Percentiles rank a stretch among this genome's conserved stretches.
Conservation (phyloP, 37 sponge, comb jelly and placozoan species). For the Hormiphora californensis region DNA sequence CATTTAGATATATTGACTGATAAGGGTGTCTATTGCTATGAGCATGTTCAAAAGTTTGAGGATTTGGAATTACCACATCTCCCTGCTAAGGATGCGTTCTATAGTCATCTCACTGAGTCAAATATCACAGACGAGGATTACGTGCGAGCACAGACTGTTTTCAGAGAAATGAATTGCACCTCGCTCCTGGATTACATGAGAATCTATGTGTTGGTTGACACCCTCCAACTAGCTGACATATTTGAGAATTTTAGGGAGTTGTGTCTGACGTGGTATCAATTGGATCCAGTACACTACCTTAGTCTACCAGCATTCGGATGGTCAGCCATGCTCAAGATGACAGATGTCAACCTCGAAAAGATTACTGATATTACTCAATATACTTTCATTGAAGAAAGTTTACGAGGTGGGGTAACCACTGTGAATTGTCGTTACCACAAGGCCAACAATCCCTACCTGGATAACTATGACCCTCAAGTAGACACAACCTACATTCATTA, state of each 20-base stretch:
- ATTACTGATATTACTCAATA: not conserved
- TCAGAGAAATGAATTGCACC: not conserved
- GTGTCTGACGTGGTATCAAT: not conserved
- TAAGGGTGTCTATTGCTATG: conserved; percentile 47
- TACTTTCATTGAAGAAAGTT: not conserved
- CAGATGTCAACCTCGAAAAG: not conserved
- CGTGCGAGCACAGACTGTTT: not conserved
- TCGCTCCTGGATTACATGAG: not conserved
- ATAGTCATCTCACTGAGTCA: not conserved
- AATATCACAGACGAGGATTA: conserved; percentile 33
- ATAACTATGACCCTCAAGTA: not conserved
- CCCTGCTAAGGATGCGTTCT: conserved; percentile 36
- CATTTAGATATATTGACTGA: not conserved
- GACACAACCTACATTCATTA: not conserved
- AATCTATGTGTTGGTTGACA: conserved; percentile 27
- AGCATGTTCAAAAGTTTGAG: not conserved
- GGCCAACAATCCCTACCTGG: not conserved
- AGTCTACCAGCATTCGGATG: conserved; percentile 39
- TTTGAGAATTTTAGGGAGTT: conserved; percentile 26
- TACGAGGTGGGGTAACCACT: conserved; percentile 10
- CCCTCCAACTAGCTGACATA: not conserved
- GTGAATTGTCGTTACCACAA: not conserved
- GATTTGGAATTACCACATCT: not conserved
- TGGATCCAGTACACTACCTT: conserved; percentile 30
- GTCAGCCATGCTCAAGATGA: conserved; percentile 46